Evolutionary conservation across 2,888 invertebrate species (phyloP), one percentile per base, ranked within the genome.

Genomic region (Cephus nigrinus): DNA sequence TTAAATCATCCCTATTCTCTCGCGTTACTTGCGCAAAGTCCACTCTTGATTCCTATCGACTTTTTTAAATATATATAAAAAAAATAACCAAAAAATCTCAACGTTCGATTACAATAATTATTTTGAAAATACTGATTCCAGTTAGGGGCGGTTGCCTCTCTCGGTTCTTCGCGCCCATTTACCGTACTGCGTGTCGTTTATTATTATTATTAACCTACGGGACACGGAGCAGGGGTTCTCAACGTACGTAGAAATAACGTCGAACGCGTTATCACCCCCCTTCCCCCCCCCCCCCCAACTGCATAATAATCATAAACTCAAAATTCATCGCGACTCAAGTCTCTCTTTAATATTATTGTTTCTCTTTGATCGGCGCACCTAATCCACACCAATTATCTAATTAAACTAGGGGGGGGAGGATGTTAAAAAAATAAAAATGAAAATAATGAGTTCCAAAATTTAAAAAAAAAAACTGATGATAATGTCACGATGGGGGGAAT

Each of bases 91-190:
- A 69, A 69, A 69, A 30, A 69, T 69, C 69, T 23, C 69, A 69
- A 31, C 75, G 5, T 15, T 32, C 81, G 82, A 84, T 84, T 82
- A 80, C 83, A 80, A 82, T 82, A 81, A 88, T 84, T 12, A 36
- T 36, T 3, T 79, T 83, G 84, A 82, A 86, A 88, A 88, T 88
- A 88, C 88, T 88, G 88, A 87, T 88, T 86, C 80, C 84, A 86
- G 85, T 84, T 81, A 82, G 80, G 84, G 82, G 84, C 82, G 85
- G 87, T 87, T 87, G 86, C 87, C 84, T 82, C 79, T 72, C 81
- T 85, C 82, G 81, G 79, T 78, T 81, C 78, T 74, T 76, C 78
- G 75, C 69, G 55, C 40, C 3, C 36, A 15, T 40, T 40, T 15
- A 4, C 15, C 12, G 40, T 15, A 40, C 40, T 15, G 15, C 40